Percentiles rank a stretch among this genome's conserved stretches.
Evolutionary conservation across 2,888 invertebrate species (phyloP).

Genomic region (Crepidodera aurea): DNA sequence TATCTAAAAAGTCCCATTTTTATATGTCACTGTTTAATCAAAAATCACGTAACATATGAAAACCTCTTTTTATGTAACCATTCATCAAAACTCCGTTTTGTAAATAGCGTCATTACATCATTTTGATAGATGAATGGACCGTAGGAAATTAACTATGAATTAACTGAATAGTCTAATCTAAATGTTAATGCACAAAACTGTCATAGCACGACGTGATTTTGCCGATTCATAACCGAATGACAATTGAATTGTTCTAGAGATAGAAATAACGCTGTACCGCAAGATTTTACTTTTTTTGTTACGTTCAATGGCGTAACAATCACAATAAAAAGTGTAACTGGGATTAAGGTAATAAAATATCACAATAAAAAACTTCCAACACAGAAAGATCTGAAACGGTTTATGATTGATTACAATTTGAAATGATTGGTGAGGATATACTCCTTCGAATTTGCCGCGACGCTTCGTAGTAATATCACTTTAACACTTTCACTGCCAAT

Average conservation of each 20-base stretch:
- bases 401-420: no score
- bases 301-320: neutral
- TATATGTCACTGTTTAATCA: no score
- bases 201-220: constrained; percentile 18
- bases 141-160: constrained; percentile 16
- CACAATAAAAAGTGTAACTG: no score
- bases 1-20: no score
- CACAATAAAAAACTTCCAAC: no score
- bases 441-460: no score
- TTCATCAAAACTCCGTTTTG: constrained; percentile 9
- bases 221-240: constrained; percentile 20
- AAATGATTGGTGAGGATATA: no score
- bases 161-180: constrained; percentile 16
- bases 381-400: no score
- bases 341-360: no score
- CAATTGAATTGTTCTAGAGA: constrained; percentile 14
- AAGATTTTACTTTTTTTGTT: constrained; percentile 1
- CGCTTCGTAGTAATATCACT: no score
- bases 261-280: neutral
- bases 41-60: neutral
- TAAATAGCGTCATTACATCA: constrained; percentile 6
- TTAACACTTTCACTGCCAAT: no score
- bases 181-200: constrained; percentile 18
- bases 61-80: constrained; percentile 6
- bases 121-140: constrained; percentile 5